Evolutionary conservation across 23 tunicate species (phyloP), one percentile per base, ranked within the genome.

Genomic region (Styela clava): DNA sequence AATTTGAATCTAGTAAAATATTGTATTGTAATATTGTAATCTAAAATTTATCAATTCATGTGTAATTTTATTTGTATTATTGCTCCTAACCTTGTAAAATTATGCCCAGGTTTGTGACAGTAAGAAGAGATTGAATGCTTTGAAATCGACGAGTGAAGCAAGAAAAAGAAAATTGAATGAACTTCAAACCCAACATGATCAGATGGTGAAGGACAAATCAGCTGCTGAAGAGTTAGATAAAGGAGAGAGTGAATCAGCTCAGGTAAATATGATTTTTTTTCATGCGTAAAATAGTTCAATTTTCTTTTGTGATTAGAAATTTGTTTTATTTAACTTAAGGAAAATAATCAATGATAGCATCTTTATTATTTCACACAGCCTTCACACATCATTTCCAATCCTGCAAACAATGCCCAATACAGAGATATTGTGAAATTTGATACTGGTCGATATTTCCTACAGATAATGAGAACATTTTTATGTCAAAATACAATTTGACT

Each of bases 171-270:
- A 88, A 68, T 63, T 93, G 2, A 25, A 44, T n/a, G 93, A 87
- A 31, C 84, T 93, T 23, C 71, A 88, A 63, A 85, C 90, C 21
- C 89, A 82, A 69, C 78, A 78, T 71, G 89, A 81, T 31, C 98
- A 85, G 35, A 85, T 93, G 93, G 32, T 81, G 28, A 93, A 93
- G 69, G 98, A 93, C 84, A 84, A 85, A 16, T 91, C 97, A 29
- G 97, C 89, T 74, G 97, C 97, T 61, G 85, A 82, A 21, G 97
- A 91, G 69, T 36, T 91, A 77, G 97, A 91, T 63, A 85, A 85
- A 63, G 97, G 97, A 73, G 97, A 91, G 64, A 91, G 90, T 91
- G 97, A 91, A 22, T 62, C 97, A 16, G 90, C 97, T 31, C 97
- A 91, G 89, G 97, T 91, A 22, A 63, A 18, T 37, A 35, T 21